These are phyloP conservation scores for Griposia aprilina DNA, from an alignment of 2,888 invertebrate genomes.

Conservation along the genomic window DNA sequence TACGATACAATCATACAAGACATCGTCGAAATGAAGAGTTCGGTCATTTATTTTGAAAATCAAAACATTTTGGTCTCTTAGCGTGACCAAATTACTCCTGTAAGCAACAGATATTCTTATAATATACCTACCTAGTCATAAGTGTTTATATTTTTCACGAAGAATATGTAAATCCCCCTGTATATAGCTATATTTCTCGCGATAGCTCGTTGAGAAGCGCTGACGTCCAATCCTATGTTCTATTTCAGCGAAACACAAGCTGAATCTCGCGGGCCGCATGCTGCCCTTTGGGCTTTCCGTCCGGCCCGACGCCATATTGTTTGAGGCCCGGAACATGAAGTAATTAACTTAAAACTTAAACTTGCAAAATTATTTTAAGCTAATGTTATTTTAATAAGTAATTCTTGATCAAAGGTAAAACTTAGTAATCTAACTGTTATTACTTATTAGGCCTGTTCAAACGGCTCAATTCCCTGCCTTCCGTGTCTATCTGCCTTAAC, in stretches of 20 bases:
- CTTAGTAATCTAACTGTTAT: neutral
- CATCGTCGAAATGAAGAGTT: neutral
- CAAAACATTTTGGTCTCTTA: neutral
- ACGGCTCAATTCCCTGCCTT: constrained; percentile 5
- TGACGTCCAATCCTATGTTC: constrained; percentile 52
- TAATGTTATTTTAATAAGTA: constrained; percentile 30
- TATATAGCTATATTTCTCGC: neutral
- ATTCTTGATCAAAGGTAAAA: constrained; percentile 53
- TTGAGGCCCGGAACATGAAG: constrained; percentile 65
- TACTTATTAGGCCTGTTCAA: neutral
- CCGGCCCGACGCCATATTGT: constrained; percentile 63
- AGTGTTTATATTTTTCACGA: constrained; percentile 52
- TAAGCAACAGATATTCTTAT: neutral
- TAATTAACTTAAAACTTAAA: constrained; percentile 56
- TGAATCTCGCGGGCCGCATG: constrained; percentile 65
- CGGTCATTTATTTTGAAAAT: neutral
- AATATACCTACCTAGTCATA: neutral
- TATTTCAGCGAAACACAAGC: constrained; percentile 62
- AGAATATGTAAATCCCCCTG: constrained; percentile 27
- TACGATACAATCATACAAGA: neutral
- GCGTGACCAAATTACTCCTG: neutral
- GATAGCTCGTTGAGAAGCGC: constrained; percentile 15
- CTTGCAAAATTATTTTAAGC: constrained; percentile 42
- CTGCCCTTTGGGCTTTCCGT: constrained; percentile 64
- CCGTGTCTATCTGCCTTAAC: constrained; percentile 20